These are phyloP conservation scores for Spodoptera picta DNA, from an alignment of 2,888 invertebrate species.

Conservation along the genomic window DNA sequence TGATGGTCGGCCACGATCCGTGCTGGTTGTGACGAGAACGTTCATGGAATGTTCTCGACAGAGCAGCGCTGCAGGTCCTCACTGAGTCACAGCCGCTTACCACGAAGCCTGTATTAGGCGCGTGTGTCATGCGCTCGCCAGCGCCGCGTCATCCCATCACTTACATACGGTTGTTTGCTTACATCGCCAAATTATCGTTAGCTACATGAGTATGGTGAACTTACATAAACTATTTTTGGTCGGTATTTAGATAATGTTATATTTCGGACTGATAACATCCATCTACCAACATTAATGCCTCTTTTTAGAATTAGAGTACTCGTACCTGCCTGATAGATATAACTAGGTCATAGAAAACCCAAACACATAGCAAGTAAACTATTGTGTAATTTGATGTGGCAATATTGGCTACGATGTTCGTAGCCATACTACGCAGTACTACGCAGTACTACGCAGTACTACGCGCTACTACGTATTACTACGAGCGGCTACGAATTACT, in stretches of 20 bases:
- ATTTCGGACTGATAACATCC: neutral
- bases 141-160: constrained; percentile 35
- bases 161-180: constrained; percentile 26
- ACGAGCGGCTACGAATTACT: constrained; percentile 7
- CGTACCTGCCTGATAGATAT: neutral
- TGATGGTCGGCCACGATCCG: no score
- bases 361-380: neutral
- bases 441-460: constrained; percentile 18
- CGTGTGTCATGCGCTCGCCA: constrained; percentile 47
- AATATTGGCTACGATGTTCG: constrained; percentile 33
- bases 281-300: constrained; percentile 2
- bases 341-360: neutral
- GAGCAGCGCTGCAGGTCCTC: neutral
- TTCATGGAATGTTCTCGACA: no score
- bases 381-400: constrained; percentile 4
- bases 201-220: constrained; percentile 13
- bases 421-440: constrained; percentile 43
- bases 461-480: constrained; percentile 20
- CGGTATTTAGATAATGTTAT: constrained; percentile 13
- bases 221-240: constrained; percentile 11
- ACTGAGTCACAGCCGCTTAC: constrained; percentile 51
- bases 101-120: constrained; percentile 40
- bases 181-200: constrained; percentile 32
- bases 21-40: no score
- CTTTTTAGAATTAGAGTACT: neutral